Evolutionary conservation across 2,888 invertebrate species (phyloP).

Genomic region (Empis livida): DNA sequence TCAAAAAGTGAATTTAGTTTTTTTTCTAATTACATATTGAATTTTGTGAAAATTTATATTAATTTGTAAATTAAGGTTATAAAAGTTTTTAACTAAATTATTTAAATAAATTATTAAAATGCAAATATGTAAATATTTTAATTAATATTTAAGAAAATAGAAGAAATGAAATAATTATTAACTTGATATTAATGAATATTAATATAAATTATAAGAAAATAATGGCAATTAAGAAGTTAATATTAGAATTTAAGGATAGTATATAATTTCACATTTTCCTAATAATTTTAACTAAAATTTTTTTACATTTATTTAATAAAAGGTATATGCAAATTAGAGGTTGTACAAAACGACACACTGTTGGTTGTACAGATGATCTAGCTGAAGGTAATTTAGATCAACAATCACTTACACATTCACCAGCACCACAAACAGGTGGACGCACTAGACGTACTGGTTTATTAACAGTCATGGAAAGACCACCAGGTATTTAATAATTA

Average conservation of each 20-base stretch:
- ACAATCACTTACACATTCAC: conserved; percentile 30
- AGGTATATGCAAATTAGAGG: conserved; percentile 71
- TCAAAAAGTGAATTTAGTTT: not conserved
- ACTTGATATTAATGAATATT: too few species aligned
- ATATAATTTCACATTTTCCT: too few species aligned
- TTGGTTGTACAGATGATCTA: conserved; percentile 60
- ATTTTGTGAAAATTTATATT: too few species aligned
- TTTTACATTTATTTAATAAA: not conserved
- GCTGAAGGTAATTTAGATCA: conserved; percentile 16
- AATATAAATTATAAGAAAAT: too few species aligned
- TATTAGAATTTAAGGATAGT: not conserved
- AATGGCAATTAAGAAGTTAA: not conserved
- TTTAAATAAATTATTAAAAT: too few species aligned
- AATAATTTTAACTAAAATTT: not conserved
- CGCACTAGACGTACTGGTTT: conserved; percentile 70
- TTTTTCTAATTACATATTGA: too few species aligned
- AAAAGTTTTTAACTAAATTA: too few species aligned
- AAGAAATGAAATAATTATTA: too few species aligned
- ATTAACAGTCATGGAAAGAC: conserved; percentile 73
- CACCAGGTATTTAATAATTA: conserved; percentile 52
- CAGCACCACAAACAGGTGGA: conserved; percentile 31
- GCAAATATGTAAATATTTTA: too few species aligned
- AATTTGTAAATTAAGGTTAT: not conserved
- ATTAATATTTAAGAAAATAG: too few species aligned
- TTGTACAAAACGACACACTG: conserved; percentile 62